Evolutionary conservation across 2,113 vertebrate genomes (phyloP).

Genomic region (Progne subis): DNA sequence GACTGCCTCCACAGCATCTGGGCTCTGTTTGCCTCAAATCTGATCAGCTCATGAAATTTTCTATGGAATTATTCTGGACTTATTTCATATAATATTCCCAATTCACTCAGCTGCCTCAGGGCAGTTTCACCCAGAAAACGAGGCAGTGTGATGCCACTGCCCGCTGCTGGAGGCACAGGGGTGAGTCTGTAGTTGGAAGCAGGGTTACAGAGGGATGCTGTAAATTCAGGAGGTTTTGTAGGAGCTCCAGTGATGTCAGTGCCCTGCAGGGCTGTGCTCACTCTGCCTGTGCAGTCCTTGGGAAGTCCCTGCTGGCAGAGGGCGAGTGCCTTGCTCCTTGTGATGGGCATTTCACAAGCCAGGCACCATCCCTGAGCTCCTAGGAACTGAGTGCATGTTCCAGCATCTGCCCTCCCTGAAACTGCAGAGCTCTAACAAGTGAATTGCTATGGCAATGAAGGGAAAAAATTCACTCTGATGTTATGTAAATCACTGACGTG

Average conservation of each 20-base stretch:
- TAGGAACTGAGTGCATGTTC: accelerated
- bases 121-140: background rate
- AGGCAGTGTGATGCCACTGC: accelerated
- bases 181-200: accelerated
- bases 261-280: background rate
- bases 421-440: background rate
- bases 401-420: accelerated
- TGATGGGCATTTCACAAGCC: accelerated
- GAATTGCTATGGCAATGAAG: background rate
- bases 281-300: background rate
- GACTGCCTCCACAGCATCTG: background rate
- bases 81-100: background rate
- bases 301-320: too few species aligned
- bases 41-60: background rate
- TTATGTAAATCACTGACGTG: background rate
- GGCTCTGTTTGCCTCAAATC: background rate
- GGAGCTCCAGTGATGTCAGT: accelerated
- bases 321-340: background rate
- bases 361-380: background rate
- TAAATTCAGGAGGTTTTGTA: background rate
- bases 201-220: background rate
- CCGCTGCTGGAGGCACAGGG: accelerated
- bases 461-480: background rate
- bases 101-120: background rate
- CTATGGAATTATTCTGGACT: background rate